A percentile compares a stretch with the other conserved stretches of the same genome.
phyloP scores from a whole-genome alignment of 2,888 invertebrate genomes.

The Philhelius pedissequus region DNA sequence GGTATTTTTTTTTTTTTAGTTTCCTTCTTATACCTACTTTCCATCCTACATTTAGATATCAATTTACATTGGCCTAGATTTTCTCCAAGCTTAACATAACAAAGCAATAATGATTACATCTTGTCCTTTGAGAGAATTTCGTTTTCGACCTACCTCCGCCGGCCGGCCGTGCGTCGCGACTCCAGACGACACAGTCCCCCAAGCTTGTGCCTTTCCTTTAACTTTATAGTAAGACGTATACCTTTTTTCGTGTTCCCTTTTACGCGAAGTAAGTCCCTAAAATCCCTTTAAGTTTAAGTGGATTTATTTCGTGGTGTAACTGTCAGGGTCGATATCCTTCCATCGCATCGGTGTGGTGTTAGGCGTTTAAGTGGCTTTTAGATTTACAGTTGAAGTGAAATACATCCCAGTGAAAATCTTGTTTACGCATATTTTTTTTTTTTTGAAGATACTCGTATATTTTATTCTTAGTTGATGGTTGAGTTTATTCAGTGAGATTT shows the following conservation, averaged over 20 bases:
- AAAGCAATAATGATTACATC: conserved; percentile 24
- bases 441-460: neutral
- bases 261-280: conserved; percentile 17
- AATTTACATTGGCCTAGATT: conserved; percentile 20
- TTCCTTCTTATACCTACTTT: neutral
- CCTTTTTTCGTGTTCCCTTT: neutral
- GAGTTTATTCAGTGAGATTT: neutral
- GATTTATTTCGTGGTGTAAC: conserved; percentile 29
- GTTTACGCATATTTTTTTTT: conserved; percentile 3
- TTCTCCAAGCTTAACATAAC: conserved; percentile 16
- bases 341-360: conserved; percentile 10
- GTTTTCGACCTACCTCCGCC: neutral
- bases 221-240: neutral
- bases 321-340: conserved; percentile 19
- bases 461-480: neutral
- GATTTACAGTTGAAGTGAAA: conserved; percentile 15
- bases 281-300: conserved; percentile 28
- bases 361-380: conserved; percentile 23
- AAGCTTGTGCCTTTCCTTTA: neutral
- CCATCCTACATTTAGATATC: conserved; percentile 4
- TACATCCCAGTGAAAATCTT: conserved; percentile 4
- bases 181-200: no score
- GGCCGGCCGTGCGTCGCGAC: no score
- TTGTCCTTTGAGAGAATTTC: conserved; percentile 13
- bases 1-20: neutral